Conservation (phyloP, 2,113 vertebrate species). For the Aramus guarauna region DNA sequence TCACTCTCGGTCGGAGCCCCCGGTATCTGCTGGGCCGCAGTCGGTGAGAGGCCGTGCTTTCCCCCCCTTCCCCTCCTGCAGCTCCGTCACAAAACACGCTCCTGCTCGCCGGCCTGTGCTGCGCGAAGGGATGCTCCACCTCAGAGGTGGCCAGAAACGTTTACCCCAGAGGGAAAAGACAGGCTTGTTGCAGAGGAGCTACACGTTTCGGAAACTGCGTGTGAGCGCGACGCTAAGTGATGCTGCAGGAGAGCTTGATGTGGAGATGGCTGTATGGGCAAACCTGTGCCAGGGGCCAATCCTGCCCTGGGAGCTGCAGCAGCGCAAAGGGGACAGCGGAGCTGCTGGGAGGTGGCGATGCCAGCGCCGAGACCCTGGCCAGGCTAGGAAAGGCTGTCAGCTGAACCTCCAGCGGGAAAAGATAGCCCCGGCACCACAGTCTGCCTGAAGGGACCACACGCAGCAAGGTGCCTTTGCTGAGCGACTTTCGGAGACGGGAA, state of each 20-base stretch:
- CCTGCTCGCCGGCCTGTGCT: fast-evolving
- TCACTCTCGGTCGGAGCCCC: background rate
- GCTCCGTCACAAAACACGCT: background rate
- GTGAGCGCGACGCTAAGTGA: fast-evolving
- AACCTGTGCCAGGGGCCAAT: background rate
- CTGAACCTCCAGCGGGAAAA: background rate
- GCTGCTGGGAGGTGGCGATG: background rate
- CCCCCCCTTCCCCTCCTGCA: background rate
- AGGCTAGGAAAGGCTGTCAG: background rate
- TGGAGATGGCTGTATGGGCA: background rate
- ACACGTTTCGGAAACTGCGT: fast-evolving
- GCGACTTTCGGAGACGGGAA: background rate
- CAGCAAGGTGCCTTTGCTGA: background rate
- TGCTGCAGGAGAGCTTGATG: background rate
- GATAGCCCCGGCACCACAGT: background rate
- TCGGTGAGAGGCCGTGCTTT: background rate
- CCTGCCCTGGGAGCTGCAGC: background rate
- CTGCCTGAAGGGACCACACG: background rate
- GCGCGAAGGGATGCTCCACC: background rate
- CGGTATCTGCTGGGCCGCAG: background rate
- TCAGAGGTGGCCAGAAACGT: background rate
- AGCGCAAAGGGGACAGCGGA: background rate
- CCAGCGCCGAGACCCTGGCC: too few species aligned
- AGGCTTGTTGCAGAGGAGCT: background rate
- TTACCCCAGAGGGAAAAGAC: background rate